Conservation (phyloP, 2,888 invertebrate species). For the Pollenia angustigena region DNA sequence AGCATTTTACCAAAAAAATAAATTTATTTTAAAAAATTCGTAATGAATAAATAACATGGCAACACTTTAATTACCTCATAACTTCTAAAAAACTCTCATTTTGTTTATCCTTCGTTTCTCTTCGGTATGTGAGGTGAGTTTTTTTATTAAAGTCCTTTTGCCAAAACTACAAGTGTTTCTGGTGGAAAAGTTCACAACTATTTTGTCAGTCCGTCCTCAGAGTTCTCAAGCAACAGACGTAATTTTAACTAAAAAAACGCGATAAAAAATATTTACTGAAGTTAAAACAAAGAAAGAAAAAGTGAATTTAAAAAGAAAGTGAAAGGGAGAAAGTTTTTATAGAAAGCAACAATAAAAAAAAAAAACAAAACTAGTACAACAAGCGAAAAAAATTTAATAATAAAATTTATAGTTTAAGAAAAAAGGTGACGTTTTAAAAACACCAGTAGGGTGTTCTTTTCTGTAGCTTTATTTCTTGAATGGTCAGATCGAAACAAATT, state of each 20-base stretch:
- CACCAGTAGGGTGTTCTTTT: no score
- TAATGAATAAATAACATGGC: neutral
- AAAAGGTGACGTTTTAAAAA: constrained; percentile 10
- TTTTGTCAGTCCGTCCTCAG: constrained; percentile 81
- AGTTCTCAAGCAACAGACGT: constrained; percentile 80
- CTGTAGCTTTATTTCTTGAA: no score
- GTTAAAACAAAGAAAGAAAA: constrained; percentile 40
- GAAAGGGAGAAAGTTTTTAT: constrained; percentile 50
- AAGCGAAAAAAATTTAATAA: constrained; percentile 60
- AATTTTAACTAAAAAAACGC: constrained; percentile 41
- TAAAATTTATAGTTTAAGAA: constrained; percentile 2
- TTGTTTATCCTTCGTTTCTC: neutral
- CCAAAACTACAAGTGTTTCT: constrained; percentile 55
- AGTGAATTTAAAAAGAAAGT: constrained; percentile 59
- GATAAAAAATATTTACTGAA: constrained; percentile 45
- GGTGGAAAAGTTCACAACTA: constrained; percentile 29
- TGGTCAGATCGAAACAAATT: no score
- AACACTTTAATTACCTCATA: neutral
- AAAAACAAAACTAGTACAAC: constrained; percentile 27
- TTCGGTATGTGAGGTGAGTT: constrained; percentile 49
- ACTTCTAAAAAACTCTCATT: neutral
- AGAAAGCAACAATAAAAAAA: constrained; percentile 53
- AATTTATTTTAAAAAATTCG: no score
- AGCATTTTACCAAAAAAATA: no score
- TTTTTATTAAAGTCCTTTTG: constrained; percentile 28